Percentiles rank a stretch among this genome's conserved stretches.
These are phyloP conservation scores for Scolopax rusticola DNA, from an alignment of 2,797 vertebrate species.

Conservation along the genomic window DNA sequence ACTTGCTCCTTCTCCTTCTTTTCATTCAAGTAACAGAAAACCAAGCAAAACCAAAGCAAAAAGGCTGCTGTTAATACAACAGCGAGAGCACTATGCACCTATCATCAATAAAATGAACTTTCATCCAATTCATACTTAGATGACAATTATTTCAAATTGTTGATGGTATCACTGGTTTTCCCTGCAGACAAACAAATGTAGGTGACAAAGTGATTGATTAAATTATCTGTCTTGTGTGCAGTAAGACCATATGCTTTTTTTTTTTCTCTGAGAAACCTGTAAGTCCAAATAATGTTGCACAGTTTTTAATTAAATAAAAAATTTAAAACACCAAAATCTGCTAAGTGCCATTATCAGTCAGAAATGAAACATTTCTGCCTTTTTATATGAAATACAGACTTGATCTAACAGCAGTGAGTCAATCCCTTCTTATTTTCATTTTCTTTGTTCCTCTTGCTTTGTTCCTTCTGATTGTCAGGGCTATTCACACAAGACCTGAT, in stretches of 20 bases:
- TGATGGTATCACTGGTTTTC: constrained; percentile 69
- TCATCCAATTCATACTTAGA: constrained; percentile 59
- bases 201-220: constrained; percentile 37
- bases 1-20: constrained; percentile 35
- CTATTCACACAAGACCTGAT: neutral
- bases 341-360: neutral
- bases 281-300: neutral
- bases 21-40: constrained; percentile 30
- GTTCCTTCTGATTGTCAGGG: neutral
- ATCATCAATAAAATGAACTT: constrained; percentile 55
- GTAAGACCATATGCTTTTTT: neutral
- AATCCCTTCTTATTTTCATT: neutral
- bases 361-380: neutral
- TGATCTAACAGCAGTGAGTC: neutral
- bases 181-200: constrained; percentile 34
- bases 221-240: constrained; percentile 22
- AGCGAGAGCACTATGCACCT: constrained; percentile 31
- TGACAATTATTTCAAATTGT: constrained; percentile 78
- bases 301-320: constrained; percentile 49
- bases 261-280: neutral
- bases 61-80: neutral
- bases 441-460: neutral
- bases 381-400: neutral
- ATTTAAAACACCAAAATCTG: neutral
- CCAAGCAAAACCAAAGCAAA: neutral